These are phyloP conservation scores for Callopanchax toddi DNA, from an alignment of 2,113 vertebrate species.

Conservation along the genomic window DNA sequence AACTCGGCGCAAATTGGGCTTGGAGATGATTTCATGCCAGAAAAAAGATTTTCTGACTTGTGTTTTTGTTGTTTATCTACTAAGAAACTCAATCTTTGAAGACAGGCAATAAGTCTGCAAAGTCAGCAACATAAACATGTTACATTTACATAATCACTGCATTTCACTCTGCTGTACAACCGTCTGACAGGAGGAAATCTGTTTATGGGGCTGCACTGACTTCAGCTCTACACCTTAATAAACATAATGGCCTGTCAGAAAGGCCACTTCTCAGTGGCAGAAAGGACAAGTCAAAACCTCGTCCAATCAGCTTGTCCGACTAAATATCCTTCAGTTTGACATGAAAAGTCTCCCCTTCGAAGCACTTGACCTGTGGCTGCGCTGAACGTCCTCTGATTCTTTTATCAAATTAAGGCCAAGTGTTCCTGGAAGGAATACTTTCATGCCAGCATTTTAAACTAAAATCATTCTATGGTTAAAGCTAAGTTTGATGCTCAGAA, in stretches of 20 bases:
- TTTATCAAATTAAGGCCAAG: slow-evolving; percentile 24
- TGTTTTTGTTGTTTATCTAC: background rate
- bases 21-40: background rate
- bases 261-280: slow-evolving; percentile 24
- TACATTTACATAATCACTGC: background rate
- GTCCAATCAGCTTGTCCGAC: slow-evolving; percentile 26
- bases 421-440: no score
- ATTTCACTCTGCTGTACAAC: background rate
- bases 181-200: background rate
- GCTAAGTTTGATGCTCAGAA: no score
- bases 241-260: slow-evolving; percentile 28
- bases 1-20: background rate
- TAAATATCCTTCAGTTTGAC: slow-evolving; percentile 17
- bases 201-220: background rate
- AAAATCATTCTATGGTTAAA: no score
- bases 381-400: slow-evolving; percentile 19
- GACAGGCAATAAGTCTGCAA: background rate
- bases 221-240: slow-evolving; percentile 18
- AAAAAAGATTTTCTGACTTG: background rate
- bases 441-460: no score
- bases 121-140: background rate
- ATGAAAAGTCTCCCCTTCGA: slow-evolving; percentile 26
- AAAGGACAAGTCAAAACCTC: slow-evolving; percentile 34
- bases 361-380: background rate
- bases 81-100: no score